Evolutionary conservation across 2,888 invertebrate species (phyloP).

Genomic region (Osmoderma eremita): DNA sequence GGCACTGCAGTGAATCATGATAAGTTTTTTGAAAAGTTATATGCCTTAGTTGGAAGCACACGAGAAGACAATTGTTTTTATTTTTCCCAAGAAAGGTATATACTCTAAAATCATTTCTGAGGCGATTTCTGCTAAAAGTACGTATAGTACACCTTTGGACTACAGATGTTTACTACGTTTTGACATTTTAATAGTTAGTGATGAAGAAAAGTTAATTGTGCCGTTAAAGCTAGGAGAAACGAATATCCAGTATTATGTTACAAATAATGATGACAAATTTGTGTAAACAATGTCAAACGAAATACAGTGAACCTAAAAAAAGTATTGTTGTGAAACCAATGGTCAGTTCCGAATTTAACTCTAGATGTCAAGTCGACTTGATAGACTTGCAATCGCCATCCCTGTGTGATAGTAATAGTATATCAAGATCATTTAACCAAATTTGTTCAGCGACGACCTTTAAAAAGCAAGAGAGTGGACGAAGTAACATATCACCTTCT

Average conservation of each 20-base stretch:
- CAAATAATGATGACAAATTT: conserved; percentile 14
- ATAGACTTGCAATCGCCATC: conserved; percentile 7
- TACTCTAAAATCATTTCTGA: no score
- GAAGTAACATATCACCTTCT: conserved; percentile 8
- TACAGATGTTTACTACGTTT: no score
- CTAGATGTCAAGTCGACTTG: conserved; percentile 18
- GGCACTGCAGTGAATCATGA: not conserved
- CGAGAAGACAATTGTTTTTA: no score
- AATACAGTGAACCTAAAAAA: not conserved
- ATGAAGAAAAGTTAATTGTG: no score
- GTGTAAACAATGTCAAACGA: not conserved
- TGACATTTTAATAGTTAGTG: not conserved
- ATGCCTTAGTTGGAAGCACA: no score
- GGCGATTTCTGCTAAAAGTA: no score
- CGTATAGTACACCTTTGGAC: no score
- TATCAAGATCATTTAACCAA: not conserved
- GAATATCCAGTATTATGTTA: conserved; percentile 8
- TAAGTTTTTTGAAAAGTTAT: not conserved
- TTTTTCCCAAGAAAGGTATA: no score
- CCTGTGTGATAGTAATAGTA: no score
- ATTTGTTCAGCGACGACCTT: not conserved
- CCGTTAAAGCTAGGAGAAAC: conserved; percentile 12
- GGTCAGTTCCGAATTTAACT: conserved; percentile 15
- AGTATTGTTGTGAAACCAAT: conserved; percentile 22
- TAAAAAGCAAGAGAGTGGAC: not conserved